A percentile compares a stretch with the other conserved stretches of the same genome.
phyloP scores from a whole-genome alignment of 1,140 invertebrate genomes.

The Drosophila funebris region DNA sequence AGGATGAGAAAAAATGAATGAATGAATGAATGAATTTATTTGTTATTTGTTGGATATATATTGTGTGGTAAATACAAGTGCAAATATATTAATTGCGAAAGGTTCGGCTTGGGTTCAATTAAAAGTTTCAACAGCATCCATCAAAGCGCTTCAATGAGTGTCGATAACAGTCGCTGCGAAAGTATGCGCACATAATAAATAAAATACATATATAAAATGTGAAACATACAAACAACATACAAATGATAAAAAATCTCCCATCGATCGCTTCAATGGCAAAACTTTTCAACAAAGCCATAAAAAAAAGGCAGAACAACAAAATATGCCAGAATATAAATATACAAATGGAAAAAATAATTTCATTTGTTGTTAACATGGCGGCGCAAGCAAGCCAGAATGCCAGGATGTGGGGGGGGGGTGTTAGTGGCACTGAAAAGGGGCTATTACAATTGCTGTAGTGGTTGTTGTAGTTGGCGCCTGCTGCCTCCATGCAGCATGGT shows the following conservation, averaged over 20 bases:
- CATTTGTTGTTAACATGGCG: conserved; percentile 41
- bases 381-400: too few species aligned
- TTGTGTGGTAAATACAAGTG: conserved; percentile 43
- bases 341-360: conserved; percentile 75
- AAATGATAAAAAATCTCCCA: conserved; percentile 60
- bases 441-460: conserved; percentile 28
- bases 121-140: conserved; percentile 73
- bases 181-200: conserved; percentile 72
- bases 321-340: conserved; percentile 21
- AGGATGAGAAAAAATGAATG: neutral
- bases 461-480: conserved; percentile 29
- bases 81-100: conserved; percentile 71
- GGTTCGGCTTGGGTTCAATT: conserved; percentile 63
- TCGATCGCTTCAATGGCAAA: conserved; percentile 61
- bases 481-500: conserved; percentile 60
- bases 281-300: conserved; percentile 64
- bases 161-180: conserved; percentile 73
- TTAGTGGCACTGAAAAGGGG: neutral
- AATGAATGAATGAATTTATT: neutral
- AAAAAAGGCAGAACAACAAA: conserved; percentile 30
- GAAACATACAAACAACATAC: conserved; percentile 24
- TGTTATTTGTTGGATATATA: conserved; percentile 16
- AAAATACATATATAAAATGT: conserved; percentile 36
- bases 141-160: conserved; percentile 60
- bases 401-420: neutral